These are phyloP conservation scores for Perdix hodgsoniae DNA, from an alignment of 2,797 vertebrate species.

Conservation along the genomic window DNA sequence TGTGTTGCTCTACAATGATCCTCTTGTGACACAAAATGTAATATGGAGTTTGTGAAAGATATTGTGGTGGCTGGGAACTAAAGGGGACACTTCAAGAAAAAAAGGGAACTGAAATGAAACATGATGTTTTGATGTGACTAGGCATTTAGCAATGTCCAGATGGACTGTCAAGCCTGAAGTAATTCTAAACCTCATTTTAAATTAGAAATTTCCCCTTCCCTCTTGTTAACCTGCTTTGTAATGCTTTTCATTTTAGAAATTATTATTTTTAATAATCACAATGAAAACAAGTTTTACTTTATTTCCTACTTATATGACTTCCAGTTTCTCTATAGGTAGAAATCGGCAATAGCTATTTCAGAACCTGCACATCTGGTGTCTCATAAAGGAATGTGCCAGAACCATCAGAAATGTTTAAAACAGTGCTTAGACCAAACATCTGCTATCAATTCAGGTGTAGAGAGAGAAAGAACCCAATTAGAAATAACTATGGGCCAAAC, in stretches of 20 bases:
- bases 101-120: not conserved
- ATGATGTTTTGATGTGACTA: not conserved
- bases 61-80: not conserved
- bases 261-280: not conserved
- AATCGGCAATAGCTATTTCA: slow-evolving; percentile 42
- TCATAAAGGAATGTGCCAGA: slow-evolving; percentile 75
- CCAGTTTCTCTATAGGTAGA: slow-evolving; percentile 32
- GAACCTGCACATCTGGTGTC: slow-evolving; percentile 72
- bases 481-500: slow-evolving; percentile 58
- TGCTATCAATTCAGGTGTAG: slow-evolving; percentile 62
- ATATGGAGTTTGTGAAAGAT: not conserved
- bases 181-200: not conserved
- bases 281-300: not conserved
- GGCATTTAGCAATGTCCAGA: not conserved
- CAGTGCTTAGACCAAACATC: slow-evolving; percentile 60
- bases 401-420: slow-evolving; percentile 71
- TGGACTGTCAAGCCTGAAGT: slow-evolving; percentile 17
- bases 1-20: not conserved
- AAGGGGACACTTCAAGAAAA: not conserved
- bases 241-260: not conserved
- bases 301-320: not conserved
- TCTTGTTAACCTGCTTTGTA: not conserved
- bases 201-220: not conserved
- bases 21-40: not conserved
- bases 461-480: slow-evolving; percentile 60